Conservation (phyloP, 1,140 invertebrate genomes). For the Cyclina sinensis region DNA sequence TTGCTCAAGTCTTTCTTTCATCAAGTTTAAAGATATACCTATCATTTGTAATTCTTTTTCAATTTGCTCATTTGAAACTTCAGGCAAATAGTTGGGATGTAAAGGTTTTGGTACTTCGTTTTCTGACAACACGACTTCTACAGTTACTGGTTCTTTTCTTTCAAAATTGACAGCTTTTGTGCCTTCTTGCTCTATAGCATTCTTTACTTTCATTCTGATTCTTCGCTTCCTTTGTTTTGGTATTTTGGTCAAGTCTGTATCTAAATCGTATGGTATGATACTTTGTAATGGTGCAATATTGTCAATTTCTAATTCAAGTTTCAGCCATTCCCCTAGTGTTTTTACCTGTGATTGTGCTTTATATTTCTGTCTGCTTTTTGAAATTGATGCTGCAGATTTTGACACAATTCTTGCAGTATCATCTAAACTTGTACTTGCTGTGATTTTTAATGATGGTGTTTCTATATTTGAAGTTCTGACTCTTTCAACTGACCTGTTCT, state of each 20-base stretch:
- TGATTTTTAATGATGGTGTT: neutral
- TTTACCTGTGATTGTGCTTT: slow-evolving; percentile 54
- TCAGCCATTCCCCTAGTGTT: slow-evolving; percentile 65
- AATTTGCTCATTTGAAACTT: slow-evolving; percentile 46
- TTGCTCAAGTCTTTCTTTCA: slow-evolving; percentile 5
- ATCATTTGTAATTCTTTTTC: slow-evolving; percentile 40
- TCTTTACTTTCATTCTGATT: slow-evolving; percentile 52
- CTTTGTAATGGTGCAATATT: slow-evolving; percentile 48
- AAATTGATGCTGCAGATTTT: slow-evolving; percentile 57
- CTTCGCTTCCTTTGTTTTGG: slow-evolving; percentile 50
- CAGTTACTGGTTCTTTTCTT: neutral
- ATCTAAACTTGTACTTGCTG: neutral
- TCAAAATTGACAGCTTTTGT: slow-evolving; percentile 19
- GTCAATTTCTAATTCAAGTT: slow-evolving; percentile 63
- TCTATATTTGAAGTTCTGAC: slow-evolving; percentile 27
- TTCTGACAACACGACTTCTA: neutral
- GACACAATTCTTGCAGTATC: slow-evolving; percentile 43
- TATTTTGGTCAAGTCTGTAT: slow-evolving; percentile 55
- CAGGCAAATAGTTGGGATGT: slow-evolving; percentile 47
- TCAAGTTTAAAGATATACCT: neutral
- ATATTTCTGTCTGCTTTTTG: slow-evolving; percentile 51
- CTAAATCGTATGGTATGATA: slow-evolving; percentile 57
- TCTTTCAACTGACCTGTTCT: slow-evolving; percentile 23
- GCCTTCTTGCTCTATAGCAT: slow-evolving; percentile 49
- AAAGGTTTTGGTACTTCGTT: neutral